These are phyloP conservation scores for Numenius phaeopus DNA, from an alignment of 2,797 vertebrate genomes.

Conservation along the genomic window DNA sequence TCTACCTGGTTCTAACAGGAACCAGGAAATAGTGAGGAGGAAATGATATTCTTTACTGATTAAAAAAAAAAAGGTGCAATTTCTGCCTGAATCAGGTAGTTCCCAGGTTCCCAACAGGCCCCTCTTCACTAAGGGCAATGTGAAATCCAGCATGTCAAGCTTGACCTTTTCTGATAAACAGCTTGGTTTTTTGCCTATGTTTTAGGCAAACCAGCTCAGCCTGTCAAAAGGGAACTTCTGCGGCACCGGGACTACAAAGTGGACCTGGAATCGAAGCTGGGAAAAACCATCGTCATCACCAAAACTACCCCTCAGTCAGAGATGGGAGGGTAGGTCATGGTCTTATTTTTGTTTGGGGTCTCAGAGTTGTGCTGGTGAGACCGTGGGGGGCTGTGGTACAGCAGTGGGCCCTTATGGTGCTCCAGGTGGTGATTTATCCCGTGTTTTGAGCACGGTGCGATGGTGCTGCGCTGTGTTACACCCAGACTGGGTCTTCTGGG, in stretches of 20 bases:
- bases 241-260: constrained; percentile 98
- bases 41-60: neutral
- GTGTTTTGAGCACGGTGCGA: neutral
- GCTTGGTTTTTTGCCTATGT: neutral
- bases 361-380: neutral
- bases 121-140: neutral
- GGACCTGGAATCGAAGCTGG: constrained; percentile 97
- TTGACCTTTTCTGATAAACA: neutral
- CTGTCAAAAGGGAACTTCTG: constrained; percentile 93
- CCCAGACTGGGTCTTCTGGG: neutral
- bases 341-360: neutral
- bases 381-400: neutral
- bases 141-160: neutral
- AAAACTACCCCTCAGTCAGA: constrained; percentile 98
- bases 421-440: neutral
- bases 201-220: constrained; percentile 90
- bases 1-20: neutral
- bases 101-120: neutral
- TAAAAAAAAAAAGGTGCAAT: neutral
- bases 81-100: neutral
- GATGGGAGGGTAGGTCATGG: constrained; percentile 91
- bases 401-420: accelerated
- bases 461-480: neutral
- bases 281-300: constrained; percentile 97
- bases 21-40: neutral